Conservation (phyloP, 2,888 invertebrate species). For the Thera britannica region DNA sequence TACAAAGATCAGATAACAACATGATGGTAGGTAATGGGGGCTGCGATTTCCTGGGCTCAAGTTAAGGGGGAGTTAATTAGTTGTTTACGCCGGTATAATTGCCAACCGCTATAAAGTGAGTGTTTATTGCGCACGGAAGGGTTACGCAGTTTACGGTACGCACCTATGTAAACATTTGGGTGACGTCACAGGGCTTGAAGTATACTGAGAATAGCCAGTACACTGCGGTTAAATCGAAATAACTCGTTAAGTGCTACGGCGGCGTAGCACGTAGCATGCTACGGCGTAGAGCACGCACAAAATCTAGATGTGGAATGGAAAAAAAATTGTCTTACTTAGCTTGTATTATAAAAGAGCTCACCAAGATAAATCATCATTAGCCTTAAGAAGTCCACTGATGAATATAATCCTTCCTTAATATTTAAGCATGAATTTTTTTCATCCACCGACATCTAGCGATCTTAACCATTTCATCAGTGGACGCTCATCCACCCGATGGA, state of each 20-base stretch:
- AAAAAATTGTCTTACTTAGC: no score
- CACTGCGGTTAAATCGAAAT: background rate
- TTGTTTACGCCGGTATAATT: constrained; percentile 45
- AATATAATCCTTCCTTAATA: no score
- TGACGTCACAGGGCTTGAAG: constrained; percentile 1
- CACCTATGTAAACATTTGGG: constrained; percentile 15
- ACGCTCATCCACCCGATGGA: no score
- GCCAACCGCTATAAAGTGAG: constrained; percentile 37
- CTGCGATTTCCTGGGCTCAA: constrained; percentile 31
- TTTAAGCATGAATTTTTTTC: no score
- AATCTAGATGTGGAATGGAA: no score
- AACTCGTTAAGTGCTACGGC: background rate
- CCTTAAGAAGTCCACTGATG: no score
- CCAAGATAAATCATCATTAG: background rate
- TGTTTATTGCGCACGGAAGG: constrained; percentile 43
- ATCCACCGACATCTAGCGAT: no score
- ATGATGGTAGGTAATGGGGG: constrained; percentile 18
- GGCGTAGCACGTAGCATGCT: background rate
- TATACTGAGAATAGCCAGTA: background rate
- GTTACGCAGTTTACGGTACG: constrained; percentile 3
- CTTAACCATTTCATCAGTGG: no score
- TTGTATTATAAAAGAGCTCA: background rate
- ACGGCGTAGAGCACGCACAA: background rate
- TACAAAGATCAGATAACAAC: constrained; percentile 16
- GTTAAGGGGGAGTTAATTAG: constrained; percentile 42